Evolutionary conservation across 2,113 vertebrate genomes (phyloP), one percentile per base, ranked within the genome.

Genomic region (Melanotaenia duboulayi): DNA sequence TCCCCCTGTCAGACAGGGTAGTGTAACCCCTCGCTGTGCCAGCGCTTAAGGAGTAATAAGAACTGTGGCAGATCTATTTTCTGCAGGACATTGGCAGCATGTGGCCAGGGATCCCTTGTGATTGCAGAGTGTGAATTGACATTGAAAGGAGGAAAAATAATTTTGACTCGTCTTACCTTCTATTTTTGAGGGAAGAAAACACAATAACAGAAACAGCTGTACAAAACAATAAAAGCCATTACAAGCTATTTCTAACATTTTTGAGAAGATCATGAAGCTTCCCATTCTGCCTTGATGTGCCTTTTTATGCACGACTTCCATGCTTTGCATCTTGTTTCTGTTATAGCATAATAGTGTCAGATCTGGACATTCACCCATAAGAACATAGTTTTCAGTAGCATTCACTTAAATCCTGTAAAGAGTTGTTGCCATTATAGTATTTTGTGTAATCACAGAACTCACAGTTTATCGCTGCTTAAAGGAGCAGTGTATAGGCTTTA

Each of bases 31-130:
- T 23, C 62, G 78, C 76, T 76, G 68, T 78, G 77, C 80, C 59
- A 62, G 75, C 69, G 84, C 70, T 81, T 83, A 84, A 75, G 76
- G 66, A 69, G 59, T 87, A 89, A 90, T 66, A 82, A 83, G 81
- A 84, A 76, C 83, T 68, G 42, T 62, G 52, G 67, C 64, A 65
- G 74, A 85, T 87, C 79, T 91, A 85, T 93, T 86, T 92, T 91
- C 71, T 83, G 71, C 84, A 66, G 76, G 74, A 84, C 71, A 65
- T 69, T 82, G 77, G 71, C 76, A 79, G 77, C 56, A 69, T 79
- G 74, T 82, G 85, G 68, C 58, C 60, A 65, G 67, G 71, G 77
- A 71, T 83, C 86, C 82, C 78, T 82, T 83, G 84, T 80, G 83
- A 88, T 80, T 86, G 62, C 64, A 12, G 58, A 60, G 55, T 87